phyloP scores from a whole-genome alignment of 2,797 vertebrate species.

The Astyanax mexicanus region DNA sequence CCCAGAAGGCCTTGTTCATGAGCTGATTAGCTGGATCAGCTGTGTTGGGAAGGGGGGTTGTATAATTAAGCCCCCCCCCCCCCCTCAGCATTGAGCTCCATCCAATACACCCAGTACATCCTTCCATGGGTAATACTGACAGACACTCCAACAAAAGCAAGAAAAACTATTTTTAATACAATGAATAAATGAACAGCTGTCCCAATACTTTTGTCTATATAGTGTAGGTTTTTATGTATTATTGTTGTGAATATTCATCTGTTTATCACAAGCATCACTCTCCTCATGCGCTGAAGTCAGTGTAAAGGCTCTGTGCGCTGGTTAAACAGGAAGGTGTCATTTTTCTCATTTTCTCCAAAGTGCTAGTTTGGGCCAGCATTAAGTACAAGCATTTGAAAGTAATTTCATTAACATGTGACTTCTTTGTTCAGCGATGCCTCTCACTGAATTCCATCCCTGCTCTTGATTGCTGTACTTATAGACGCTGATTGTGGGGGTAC shows the following conservation, averaged over 20 bases:
- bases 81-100: no score
- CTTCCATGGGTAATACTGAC: no score
- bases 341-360: constrained; percentile 9
- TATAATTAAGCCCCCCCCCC: no score
- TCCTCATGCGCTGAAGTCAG: background rate
- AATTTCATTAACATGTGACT: constrained; percentile 48
- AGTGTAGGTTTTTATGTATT: background rate
- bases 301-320: background rate
- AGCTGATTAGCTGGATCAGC: no score
- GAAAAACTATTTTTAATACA: no score
- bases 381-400: constrained; percentile 17
- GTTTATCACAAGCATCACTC: background rate
- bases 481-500: constrained; percentile 75
- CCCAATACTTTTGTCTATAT: background rate
- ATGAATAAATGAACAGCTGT: no score
- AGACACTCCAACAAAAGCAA: no score
- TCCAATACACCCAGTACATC: no score
- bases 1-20: no score
- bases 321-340: background rate
- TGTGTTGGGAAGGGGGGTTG: no score
- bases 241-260: background rate
- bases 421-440: constrained; percentile 42
- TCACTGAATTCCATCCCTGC: constrained; percentile 48
- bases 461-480: constrained; percentile 74
- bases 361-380: background rate